Evolutionary conservation across 1,140 invertebrate genomes (phyloP).

Genomic region (Gyrodactylus bullatarudis): DNA sequence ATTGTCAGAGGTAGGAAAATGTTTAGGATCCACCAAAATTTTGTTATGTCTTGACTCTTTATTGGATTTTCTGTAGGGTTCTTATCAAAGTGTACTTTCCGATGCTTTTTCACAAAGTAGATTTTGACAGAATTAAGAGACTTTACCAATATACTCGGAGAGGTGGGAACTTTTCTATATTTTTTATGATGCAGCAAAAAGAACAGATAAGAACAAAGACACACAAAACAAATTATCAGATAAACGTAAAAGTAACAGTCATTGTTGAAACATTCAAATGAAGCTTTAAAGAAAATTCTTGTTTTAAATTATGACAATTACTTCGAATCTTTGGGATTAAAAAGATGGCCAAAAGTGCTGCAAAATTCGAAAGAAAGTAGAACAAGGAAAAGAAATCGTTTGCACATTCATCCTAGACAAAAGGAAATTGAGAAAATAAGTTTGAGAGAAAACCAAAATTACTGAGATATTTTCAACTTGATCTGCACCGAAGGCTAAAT

Average conservation of each 20-base stretch:
- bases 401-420: not conserved
- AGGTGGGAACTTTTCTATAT: not conserved
- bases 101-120: not conserved
- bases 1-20: not conserved
- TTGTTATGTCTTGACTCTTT: not conserved
- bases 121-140: not conserved
- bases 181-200: not conserved
- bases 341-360: not conserved
- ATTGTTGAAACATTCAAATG: not conserved
- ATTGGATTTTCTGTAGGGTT: not conserved
- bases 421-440: too few relatives aligned
- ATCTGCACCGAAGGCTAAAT: not conserved
- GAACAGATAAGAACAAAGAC: not conserved
- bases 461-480: not conserved
- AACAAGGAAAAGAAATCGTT: not conserved
- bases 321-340: not conserved
- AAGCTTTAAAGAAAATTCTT: not conserved
- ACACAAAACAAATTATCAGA: not conserved
- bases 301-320: not conserved
- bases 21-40: not conserved
- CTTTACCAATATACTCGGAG: not conserved
- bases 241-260: not conserved
- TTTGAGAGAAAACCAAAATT: not conserved
- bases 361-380: not conserved
- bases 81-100: not conserved